Evolutionary conservation across 1,140 invertebrate genomes (phyloP).

Genomic region (Drosophila tropicalis): DNA sequence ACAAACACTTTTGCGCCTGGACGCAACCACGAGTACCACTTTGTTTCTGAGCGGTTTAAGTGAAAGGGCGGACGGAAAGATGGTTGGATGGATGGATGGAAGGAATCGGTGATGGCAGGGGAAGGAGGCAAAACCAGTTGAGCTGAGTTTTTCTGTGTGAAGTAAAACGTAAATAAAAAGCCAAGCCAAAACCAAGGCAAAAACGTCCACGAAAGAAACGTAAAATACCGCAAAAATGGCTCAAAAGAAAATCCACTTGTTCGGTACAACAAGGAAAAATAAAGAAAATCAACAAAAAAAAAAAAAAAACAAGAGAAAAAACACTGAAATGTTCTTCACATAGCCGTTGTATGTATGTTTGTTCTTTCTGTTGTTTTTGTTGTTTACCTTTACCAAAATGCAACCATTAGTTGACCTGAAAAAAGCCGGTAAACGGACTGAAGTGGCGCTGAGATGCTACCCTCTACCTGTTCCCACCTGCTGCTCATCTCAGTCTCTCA

Average conservation of each 20-base stretch:
- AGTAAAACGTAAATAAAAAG: slow-evolving; percentile 72
- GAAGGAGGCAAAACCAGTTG: slow-evolving; percentile 8
- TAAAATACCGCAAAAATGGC: slow-evolving; percentile 73
- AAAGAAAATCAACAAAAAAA: slow-evolving; percentile 6
- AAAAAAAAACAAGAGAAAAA: background rate
- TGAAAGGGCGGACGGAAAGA: slow-evolving; percentile 3
- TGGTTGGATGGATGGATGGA: background rate
- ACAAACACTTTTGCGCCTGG: slow-evolving; percentile 80
- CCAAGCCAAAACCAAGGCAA: slow-evolving; percentile 44
- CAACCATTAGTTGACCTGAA: slow-evolving; percentile 75
- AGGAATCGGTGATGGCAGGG: too few species aligned
- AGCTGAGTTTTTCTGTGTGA: slow-evolving; percentile 62
- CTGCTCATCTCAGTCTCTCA: background rate
- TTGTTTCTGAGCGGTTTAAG: slow-evolving; percentile 54
- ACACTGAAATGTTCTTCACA: background rate
- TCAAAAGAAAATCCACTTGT: slow-evolving; percentile 75
- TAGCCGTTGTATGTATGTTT: background rate
- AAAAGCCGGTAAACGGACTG: slow-evolving; percentile 33
- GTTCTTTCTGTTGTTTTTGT: slow-evolving; percentile 52
- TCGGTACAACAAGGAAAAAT: slow-evolving; percentile 50
- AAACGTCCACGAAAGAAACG: slow-evolving; percentile 63
- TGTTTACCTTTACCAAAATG: slow-evolving; percentile 57
- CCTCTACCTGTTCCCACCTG: background rate
- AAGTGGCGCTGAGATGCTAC: slow-evolving; percentile 44
- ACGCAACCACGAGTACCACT: slow-evolving; percentile 71